These are phyloP conservation scores for Caenorhabditis sulstoni DNA, from an alignment of 2,888 invertebrate genomes.

Conservation along the genomic window DNA sequence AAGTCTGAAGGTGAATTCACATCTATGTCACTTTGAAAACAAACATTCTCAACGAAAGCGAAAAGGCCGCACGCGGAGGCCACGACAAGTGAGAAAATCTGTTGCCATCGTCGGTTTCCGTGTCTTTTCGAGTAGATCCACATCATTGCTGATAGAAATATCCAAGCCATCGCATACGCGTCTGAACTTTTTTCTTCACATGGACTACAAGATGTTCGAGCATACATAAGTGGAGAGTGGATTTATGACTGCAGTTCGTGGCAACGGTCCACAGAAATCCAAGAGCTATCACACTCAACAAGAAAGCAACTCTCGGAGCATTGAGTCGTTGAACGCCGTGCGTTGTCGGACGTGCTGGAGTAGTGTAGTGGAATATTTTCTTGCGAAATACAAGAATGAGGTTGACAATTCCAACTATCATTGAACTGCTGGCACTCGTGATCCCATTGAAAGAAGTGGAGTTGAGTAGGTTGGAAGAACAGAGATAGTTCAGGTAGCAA, in stretches of 20 bases:
- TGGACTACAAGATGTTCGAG: neutral
- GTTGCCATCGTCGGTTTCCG: slow-evolving; percentile 34
- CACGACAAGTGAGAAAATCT: slow-evolving; percentile 1
- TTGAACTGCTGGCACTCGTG: slow-evolving; percentile 20
- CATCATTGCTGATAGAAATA: neutral
- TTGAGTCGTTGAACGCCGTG: slow-evolving; percentile 23
- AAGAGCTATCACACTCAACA: slow-evolving; percentile 17
- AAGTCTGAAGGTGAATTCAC: slow-evolving; percentile 3
- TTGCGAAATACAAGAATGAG: slow-evolving; percentile 29
- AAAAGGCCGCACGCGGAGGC: slow-evolving; percentile 6
- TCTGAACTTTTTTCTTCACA: neutral
- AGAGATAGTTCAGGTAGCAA: slow-evolving; percentile 20
- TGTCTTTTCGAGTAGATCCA: slow-evolving; percentile 44
- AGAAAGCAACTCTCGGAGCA: slow-evolving; percentile 34
- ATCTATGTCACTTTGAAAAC: neutral
- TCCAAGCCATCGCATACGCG: slow-evolving; percentile 1
- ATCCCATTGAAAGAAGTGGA: slow-evolving; percentile 16
- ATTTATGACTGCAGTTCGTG: slow-evolving; percentile 6
- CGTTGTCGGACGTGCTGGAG: slow-evolving; percentile 3
- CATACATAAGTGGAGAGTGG: slow-evolving; percentile 12
- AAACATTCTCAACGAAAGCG: slow-evolving; percentile 8
- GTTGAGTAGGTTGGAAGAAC: neutral
- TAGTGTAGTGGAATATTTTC: slow-evolving; percentile 5
- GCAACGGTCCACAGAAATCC: slow-evolving; percentile 15
- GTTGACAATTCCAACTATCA: slow-evolving; percentile 14